Evolutionary conservation across 2,797 vertebrate genomes (phyloP), one percentile per base, ranked within the genome.

Genomic region (Scomberomorus guttatus): DNA sequence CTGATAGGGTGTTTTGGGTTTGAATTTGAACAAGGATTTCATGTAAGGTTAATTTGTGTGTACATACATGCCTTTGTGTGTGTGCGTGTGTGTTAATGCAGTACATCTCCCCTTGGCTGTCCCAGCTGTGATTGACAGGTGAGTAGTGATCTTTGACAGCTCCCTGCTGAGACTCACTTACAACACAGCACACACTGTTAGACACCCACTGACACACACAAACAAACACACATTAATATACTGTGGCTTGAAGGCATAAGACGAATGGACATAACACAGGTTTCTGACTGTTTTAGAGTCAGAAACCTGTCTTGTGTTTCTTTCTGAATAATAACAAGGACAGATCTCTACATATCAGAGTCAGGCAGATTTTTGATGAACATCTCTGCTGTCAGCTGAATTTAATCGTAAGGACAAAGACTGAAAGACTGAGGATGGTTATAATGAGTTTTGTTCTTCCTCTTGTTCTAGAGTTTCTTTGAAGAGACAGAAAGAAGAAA

Each of bases 101-200:
- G 8, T 9, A n/a, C 67, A 24, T 44, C 46, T 24, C 39, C 68
- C 44, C 34, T 48, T 15, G 44, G 70, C 78, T 63, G 22, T 46
- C 79, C 24, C 11, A 24, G 18, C 58, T 39, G 60, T 83, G 87
- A 87, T 48, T 86, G 87, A 83, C 82, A 88, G 80, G 67, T 73
- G 75, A 85, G 79, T 60, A 57, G 79, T 65, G 77, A 80, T 84
- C 56, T 82, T 70, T 84, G 84, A 90, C 84, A 80, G 82, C 81
- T 77, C 25, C 69, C 71, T 54, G 65, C 74, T 54, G 54, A 79
- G 57, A 60, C 62, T 73, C 67, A 64, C 61, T 68, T 75, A 79
- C 80, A 83, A 70, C 68, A 72, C 54, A 54, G 39, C 62, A 61
- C 62, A 74, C 56, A 63, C 59, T 20, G 66, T 72, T 54, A 77